Base-by-base conservation (phyloP, 2,797 vertebrate genomes). In the Pogoniulus pusillus region DNA sequence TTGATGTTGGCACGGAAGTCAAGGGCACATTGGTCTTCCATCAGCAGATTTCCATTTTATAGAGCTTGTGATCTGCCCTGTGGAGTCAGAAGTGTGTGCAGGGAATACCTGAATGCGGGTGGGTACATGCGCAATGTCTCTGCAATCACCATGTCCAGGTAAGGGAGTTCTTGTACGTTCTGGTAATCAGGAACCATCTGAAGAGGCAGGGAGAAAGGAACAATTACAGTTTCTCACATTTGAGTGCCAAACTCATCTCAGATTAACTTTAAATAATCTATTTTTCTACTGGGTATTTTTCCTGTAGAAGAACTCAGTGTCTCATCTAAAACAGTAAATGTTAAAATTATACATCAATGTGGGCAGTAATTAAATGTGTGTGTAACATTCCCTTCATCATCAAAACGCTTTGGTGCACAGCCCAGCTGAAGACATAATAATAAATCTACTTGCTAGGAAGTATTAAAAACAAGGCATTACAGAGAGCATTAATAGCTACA, bases 71-170 rank as follows among this genome's bases (percentile, higher is more conserved):
- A 94, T 32, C 23, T 59, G 55, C 19, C 20, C 29, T 54, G 29
- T 32, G 9, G 41, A 85, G 91, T 55, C 18, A 65, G 70, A 78
- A 86, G 35, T 3, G 16, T 10, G 2, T 9, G 19, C 1, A 70
- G 14, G 6, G 22, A 13, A 29, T 97, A 99, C 99, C 98, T 99
- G 97, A 99, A 98, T 32, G 97, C 99, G 22, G 99, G 99, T 17
- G 99, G 99, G 93, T 99, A 99, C 94, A 99, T 97, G 58, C 99
- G 98, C 89, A 99, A 83, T 0, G 98, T 96, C 95, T 99, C 99
- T 55, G 97, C 97, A n/a, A 99, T 96, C 82, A 99, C 98, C 99
- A 99, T 98, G 85, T 99, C 98, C 96, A 99, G 95, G 90, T 99
- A 99, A 87, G 98, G 98, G 79, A 99, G 98, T 80, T 99, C 98